Percentiles rank a stretch among this genome's conserved stretches.
Conservation (phyloP, 2,888 invertebrate species). For the Stenodera caucasica region DNA sequence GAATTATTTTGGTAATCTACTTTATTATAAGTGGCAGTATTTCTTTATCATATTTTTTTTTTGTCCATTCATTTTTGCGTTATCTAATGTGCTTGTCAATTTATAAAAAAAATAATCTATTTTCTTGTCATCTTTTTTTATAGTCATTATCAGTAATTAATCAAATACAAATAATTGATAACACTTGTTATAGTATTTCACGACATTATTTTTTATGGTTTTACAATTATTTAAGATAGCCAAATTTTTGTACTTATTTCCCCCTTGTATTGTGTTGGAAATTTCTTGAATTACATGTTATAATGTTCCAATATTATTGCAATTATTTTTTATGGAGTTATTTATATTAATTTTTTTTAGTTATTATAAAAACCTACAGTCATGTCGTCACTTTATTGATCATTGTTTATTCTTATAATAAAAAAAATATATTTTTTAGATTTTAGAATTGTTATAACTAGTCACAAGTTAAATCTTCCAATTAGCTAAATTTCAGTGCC, state of each 20-base stretch:
- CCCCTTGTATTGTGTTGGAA: neutral
- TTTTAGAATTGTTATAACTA: constrained; percentile 30
- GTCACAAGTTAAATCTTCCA: constrained; percentile 31
- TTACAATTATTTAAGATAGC: neutral
- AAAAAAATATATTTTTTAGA: constrained; percentile 15
- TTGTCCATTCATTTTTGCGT: neutral
- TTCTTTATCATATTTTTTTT: constrained; percentile 5
- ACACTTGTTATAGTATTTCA: constrained; percentile 30
- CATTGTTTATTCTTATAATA: neutral
- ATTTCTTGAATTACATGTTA: neutral
- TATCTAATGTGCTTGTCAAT: neutral
- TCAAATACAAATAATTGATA: constrained; percentile 19
- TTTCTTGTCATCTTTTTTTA: neutral
- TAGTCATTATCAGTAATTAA: constrained; percentile 10
- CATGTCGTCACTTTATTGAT: neutral
- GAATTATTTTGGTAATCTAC: constrained; percentile 1
- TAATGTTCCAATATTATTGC: neutral
- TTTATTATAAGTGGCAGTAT: constrained; percentile 16
- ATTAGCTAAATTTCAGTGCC: constrained; percentile 32
- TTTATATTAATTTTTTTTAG: neutral
- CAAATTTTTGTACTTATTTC: neutral
- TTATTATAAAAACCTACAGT: neutral
- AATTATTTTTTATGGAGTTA: neutral
- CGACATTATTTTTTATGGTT: constrained; percentile 18
- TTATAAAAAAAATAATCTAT: neutral